Percentiles rank a stretch among this genome's conserved stretches.
phyloP scores from a whole-genome alignment of 1,140 invertebrate genomes.

The Calycopis cecrops region DNA sequence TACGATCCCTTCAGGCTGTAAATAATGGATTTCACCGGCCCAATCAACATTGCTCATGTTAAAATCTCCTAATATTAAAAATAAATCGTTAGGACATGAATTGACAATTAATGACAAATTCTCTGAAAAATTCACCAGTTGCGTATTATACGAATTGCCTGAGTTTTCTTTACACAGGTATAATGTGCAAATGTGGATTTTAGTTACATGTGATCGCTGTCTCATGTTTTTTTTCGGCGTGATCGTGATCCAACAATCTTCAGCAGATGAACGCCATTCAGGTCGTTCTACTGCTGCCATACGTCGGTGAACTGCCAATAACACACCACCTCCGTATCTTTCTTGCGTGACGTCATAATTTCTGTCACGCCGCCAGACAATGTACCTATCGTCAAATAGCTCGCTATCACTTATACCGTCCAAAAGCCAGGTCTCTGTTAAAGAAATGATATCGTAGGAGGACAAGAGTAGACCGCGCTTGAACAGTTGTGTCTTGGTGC shows the following conservation, averaged over 20 bases:
- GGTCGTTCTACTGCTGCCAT: slow-evolving; percentile 14
- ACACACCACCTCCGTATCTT: slow-evolving; percentile 16
- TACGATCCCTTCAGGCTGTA: too few species aligned
- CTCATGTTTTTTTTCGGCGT: neutral
- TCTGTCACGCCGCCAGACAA: slow-evolving; percentile 20
- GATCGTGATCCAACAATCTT: slow-evolving; percentile 26
- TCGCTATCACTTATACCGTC: too few species aligned
- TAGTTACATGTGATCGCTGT: neutral
- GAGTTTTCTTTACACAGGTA: slow-evolving; percentile 22
- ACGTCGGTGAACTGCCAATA: slow-evolving; percentile 19
- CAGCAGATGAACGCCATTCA: slow-evolving; percentile 26
- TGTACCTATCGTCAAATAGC: slow-evolving; percentile 14
- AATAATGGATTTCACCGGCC: neutral
- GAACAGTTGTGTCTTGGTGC: slow-evolving; percentile 3
- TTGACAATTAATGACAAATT: slow-evolving; percentile 19
- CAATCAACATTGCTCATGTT: slow-evolving; percentile 10
- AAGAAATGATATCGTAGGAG: neutral
- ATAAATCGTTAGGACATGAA: slow-evolving; percentile 19
- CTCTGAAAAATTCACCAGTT: slow-evolving; percentile 19
- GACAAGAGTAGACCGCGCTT: neutral
- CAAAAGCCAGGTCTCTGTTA: slow-evolving; percentile 5
- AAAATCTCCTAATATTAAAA: slow-evolving; percentile 17
- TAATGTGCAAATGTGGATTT: slow-evolving; percentile 22
- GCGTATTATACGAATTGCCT: slow-evolving; percentile 19
- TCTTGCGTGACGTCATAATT: slow-evolving; percentile 3